Evolutionary conservation across 2,888 invertebrate genomes (phyloP).

Genomic region (Drosophila tripunctata): DNA sequence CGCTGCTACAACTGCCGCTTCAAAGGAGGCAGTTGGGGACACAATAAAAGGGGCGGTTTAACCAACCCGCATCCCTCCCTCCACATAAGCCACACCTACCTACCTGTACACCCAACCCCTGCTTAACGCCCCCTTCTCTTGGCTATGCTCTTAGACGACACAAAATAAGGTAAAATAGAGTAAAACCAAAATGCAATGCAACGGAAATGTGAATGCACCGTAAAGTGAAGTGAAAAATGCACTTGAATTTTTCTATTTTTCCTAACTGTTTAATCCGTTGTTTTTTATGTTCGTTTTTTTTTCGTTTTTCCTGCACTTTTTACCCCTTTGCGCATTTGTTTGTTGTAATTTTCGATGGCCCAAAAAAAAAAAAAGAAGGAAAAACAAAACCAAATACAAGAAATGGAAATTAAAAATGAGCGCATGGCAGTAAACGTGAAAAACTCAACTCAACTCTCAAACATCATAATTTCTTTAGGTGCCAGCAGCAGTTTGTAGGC

Average conservation of each 20-base stretch:
- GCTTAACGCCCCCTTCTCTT: neutral
- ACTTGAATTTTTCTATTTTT: constrained; percentile 79
- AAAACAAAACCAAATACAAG: constrained; percentile 13
- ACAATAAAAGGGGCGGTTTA: constrained; percentile 50
- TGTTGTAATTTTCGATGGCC: constrained; percentile 75
- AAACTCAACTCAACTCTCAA: constrained; percentile 70
- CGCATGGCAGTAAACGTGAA: constrained; percentile 57
- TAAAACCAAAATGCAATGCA: constrained; percentile 65
- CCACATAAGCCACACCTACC: too few species aligned
- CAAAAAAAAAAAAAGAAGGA: constrained; percentile 55
- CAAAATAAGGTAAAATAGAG: constrained; percentile 55
- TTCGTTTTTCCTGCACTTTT: neutral
- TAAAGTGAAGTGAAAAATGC: constrained; percentile 80
- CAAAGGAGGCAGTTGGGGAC: constrained; percentile 45
- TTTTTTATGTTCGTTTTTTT: constrained; percentile 20
- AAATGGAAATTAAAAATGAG: constrained; percentile 75
- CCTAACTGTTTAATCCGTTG: constrained; percentile 70
- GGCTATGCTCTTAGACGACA: constrained; percentile 37
- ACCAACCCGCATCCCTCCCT: too few species aligned
- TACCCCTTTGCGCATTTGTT: constrained; percentile 13
- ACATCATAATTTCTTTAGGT: constrained; percentile 75
- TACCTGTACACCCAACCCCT: neutral
- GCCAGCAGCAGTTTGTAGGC: constrained; percentile 32
- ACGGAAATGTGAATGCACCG: constrained; percentile 81
- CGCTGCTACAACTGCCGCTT: constrained; percentile 59